Evolutionary conservation across 2,113 vertebrate genomes (phyloP).

Genomic region (Cisticola juncidis): DNA sequence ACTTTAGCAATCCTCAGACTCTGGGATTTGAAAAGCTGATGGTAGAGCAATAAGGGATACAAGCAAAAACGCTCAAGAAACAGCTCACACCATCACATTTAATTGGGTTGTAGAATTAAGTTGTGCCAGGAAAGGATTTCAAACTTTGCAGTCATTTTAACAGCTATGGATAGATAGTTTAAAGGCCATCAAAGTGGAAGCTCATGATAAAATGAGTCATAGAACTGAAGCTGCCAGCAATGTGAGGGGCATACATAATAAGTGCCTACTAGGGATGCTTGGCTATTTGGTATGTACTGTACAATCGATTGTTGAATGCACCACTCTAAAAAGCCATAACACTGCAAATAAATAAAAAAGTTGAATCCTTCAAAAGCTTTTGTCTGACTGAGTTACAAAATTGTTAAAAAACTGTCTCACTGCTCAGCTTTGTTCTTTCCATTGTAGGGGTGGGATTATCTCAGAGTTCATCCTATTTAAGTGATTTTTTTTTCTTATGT

Average conservation of each 20-base stretch:
- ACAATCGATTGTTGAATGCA: background rate
- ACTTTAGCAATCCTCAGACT: background rate
- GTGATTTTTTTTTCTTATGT: conserved; percentile 3
- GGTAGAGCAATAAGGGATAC: background rate
- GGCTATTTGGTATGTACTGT: background rate
- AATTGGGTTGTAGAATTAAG: conserved; percentile 55
- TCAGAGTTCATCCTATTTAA: background rate
- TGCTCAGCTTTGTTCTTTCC: background rate
- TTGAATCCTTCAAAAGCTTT: conserved; percentile 11
- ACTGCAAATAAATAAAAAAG: background rate
- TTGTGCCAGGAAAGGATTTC: conserved; percentile 5
- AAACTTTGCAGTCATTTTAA: conserved; percentile 50
- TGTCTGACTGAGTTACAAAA: background rate
- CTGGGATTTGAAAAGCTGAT: background rate
- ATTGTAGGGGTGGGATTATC: background rate
- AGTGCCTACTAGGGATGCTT: background rate
- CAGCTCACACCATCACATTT: conserved; percentile 22
- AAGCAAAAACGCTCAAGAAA: background rate
- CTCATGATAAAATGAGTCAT: conserved; percentile 51
- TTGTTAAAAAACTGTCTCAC: background rate
- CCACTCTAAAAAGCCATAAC: background rate
- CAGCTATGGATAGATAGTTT: conserved; percentile 38
- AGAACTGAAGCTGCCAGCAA: conserved; percentile 22
- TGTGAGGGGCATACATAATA: conserved; percentile 13
- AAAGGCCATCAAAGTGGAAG: conserved; percentile 61